A percentile compares a stretch with the other conserved stretches of the same genome.
phyloP scores from a whole-genome alignment of 2,888 invertebrate species.

The Helobdella robusta region DNA sequence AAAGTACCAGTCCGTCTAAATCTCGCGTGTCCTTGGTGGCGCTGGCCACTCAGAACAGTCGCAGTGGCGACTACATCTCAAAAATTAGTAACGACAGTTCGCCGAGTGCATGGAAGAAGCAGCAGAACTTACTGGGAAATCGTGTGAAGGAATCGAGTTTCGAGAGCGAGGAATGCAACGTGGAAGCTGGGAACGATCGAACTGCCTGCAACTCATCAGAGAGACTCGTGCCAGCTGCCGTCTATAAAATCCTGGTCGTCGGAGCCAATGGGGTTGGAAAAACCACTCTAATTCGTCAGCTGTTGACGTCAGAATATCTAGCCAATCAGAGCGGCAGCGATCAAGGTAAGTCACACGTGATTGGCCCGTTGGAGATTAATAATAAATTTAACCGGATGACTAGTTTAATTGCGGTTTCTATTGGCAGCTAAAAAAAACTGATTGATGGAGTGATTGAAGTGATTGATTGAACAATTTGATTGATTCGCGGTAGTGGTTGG shows the following conservation, averaged over 20 bases:
- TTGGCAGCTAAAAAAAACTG: too few relatives aligned
- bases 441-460: too few relatives aligned
- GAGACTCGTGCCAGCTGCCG: slow-evolving; percentile 2
- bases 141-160: slow-evolving; percentile 1
- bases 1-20: slow-evolving; percentile 19
- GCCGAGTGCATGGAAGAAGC: slow-evolving; percentile 7
- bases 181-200: not conserved
- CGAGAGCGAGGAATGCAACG: slow-evolving; percentile 9
- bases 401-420: too few relatives aligned
- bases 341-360: slow-evolving; percentile 38
- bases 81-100: slow-evolving; percentile 13
- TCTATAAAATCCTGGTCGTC: slow-evolving; percentile 58
- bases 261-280: slow-evolving; percentile 62
- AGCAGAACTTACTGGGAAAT: not conserved
- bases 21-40: not conserved
- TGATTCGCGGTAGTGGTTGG: too few relatives aligned
- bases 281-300: slow-evolving; percentile 61
- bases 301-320: slow-evolving; percentile 63
- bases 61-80: not conserved
- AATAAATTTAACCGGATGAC: too few relatives aligned
- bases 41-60: not conserved
- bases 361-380: not conserved
- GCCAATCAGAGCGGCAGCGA: slow-evolving; percentile 66
- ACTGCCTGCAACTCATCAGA: not conserved
- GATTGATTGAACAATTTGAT: too few relatives aligned